Base-by-base conservation (phyloP, 2,113 vertebrate species). In the Talpa occidentalis region DNA sequence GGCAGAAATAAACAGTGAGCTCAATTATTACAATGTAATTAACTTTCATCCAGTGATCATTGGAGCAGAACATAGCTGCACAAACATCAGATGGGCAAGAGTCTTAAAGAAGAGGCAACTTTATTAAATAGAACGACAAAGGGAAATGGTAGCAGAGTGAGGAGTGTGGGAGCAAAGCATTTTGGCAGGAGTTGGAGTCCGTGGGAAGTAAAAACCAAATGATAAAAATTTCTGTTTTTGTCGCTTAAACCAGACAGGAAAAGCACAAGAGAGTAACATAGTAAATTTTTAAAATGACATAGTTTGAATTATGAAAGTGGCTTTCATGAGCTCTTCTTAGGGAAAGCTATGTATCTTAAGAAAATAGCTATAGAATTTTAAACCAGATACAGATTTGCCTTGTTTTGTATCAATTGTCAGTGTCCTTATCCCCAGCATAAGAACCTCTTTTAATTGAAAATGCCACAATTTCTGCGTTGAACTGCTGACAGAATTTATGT, bases 291-390 rank as follows among this genome's bases (percentile, higher is more conserved):
- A 88, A 94, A 37, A n/a, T 66, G 30, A 44, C 0, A 1, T 54
- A 85, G 94, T 70, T 95, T 92, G 21, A 81, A 73, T 86, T 82
- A 66, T 32, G 32, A 37, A 73, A 52, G 54, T 73, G 28, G 76
- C 17, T 86, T 96, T 64, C 66, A 59, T 10, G 30, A 92, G 11
- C 19, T 64, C 22, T 70, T 91, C 22, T 85, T 73, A 47, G 32
- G 30, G 35, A 82, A 86, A 93, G 67, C 73, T 93, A 30, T 64
- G 10, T 60, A 72, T 37, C 28, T 72, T 85, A 54, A 93, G 88
- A 94, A 30, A 89, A 88, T 40, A 80, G 32, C 17, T 54, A 59
- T 56, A 73, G 42, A 22, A 37, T 76, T 76, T 67, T 87, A 85
- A 62, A 86, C 28, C 24, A 74, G 21, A 76, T 79, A 22, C 22